These are phyloP conservation scores for Bombylius discolor DNA, from an alignment of 2,888 invertebrate genomes.

Conservation along the genomic window DNA sequence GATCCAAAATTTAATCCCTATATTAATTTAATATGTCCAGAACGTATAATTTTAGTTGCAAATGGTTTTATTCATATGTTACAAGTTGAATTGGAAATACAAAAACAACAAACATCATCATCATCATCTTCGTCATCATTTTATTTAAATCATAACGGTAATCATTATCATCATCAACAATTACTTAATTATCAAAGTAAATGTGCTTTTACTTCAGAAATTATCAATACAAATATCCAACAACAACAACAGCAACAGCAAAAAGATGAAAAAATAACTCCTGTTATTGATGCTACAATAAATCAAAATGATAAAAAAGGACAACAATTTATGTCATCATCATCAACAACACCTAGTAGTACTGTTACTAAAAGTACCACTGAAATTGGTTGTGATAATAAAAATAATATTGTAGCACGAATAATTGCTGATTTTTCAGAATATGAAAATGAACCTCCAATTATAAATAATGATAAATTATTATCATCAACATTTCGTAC, in stretches of 20 bases:
- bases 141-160: conserved; percentile 15
- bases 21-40: conserved; percentile 54
- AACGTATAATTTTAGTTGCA: conserved; percentile 69
- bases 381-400: conserved; percentile 32
- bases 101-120: conserved; percentile 9
- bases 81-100: conserved; percentile 46
- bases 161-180: conserved; percentile 10
- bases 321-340: background rate
- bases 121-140: conserved; percentile 10
- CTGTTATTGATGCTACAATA: conserved; percentile 9
- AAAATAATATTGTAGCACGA: conserved; percentile 45
- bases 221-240: conserved; percentile 19
- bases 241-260: conserved; percentile 19
- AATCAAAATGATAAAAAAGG: background rate
- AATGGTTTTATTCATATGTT: conserved; percentile 75
- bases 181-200: background rate
- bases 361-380: background rate
- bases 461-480: conserved; percentile 4
- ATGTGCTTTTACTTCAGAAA: too few species aligned
- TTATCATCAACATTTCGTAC: background rate
- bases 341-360: background rate
- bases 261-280: conserved; percentile 28
- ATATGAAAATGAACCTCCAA: conserved; percentile 42
- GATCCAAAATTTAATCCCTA: conserved; percentile 63
- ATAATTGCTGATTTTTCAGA: conserved; percentile 51